Conservation (phyloP, 2,113 vertebrate species). For the Edolisoma coerulescens region DNA sequence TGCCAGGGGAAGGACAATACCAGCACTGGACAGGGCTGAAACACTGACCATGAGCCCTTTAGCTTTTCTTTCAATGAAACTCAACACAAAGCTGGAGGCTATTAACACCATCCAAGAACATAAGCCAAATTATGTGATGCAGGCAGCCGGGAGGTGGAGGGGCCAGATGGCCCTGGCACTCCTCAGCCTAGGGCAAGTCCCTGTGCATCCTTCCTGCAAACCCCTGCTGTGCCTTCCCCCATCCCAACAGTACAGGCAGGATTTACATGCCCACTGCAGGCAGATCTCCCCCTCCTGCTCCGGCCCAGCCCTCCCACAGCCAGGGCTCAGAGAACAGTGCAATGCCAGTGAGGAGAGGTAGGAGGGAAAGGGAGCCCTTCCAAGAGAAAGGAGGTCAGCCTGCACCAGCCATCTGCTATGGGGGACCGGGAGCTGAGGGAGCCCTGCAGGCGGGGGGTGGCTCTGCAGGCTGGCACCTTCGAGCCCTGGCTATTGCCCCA, state of each 20-base stretch:
- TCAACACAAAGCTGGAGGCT: neutral
- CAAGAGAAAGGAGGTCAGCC: neutral
- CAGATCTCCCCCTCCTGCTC: neutral
- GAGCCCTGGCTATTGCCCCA: neutral
- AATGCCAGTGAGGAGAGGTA: neutral
- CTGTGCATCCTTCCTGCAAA: neutral
- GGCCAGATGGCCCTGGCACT: neutral
- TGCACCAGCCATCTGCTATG: neutral
- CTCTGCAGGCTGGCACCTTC: neutral
- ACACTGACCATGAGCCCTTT: neutral
- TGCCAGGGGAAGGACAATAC: neutral
- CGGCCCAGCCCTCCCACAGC: neutral
- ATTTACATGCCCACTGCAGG: neutral
- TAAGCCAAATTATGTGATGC: neutral
- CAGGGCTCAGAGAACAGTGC: neutral
- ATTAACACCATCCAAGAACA: neutral
- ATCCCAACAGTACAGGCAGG: neutral
- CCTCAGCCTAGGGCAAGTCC: neutral
- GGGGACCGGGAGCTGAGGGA: rapidly evolving
- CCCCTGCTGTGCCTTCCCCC: neutral
- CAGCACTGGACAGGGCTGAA: neutral
- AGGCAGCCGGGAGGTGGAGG: neutral
- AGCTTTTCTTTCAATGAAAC: constrained; percentile 6
- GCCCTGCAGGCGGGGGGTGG: neutral
- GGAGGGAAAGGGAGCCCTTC: neutral